A percentile compares a stretch with the other conserved stretches of the same genome.
phyloP scores from a whole-genome alignment of 2,888 invertebrate species.

The Ormyrus rosae region DNA sequence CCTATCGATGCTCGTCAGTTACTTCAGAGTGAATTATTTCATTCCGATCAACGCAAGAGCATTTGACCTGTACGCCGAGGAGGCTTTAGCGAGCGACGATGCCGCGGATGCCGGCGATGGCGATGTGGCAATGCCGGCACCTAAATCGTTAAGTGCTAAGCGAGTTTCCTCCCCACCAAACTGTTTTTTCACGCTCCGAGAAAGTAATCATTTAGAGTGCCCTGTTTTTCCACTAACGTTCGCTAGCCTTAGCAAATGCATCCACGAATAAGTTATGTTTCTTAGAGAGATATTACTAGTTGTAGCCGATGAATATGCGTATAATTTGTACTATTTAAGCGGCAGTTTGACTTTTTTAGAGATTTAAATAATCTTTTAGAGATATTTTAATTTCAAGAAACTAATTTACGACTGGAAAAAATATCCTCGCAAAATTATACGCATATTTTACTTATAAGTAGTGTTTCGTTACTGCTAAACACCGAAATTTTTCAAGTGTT shows the following conservation, averaged over 20 bases:
- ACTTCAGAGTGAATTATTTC: slow-evolving; percentile 75
- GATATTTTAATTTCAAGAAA: too few relatives aligned
- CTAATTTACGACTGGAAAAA: too few relatives aligned
- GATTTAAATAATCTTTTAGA: too few relatives aligned
- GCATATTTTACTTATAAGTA: too few relatives aligned
- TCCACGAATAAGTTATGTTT: not conserved
- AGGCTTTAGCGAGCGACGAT: not conserved
- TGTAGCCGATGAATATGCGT: too few relatives aligned
- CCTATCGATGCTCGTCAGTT: slow-evolving; percentile 80
- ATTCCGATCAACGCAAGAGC: slow-evolving; percentile 53
- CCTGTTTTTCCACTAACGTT: not conserved
- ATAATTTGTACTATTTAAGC: too few relatives aligned
- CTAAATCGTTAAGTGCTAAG: slow-evolving; percentile 65
- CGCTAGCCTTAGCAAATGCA: too few relatives aligned
- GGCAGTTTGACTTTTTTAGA: too few relatives aligned
- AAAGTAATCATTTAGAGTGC: slow-evolving; percentile 23
- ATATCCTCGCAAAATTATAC: too few relatives aligned
- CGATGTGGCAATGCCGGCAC: slow-evolving; percentile 44
- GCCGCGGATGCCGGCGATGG: slow-evolving; percentile 41
- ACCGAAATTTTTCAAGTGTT: too few relatives aligned
- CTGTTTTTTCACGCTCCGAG: not conserved
- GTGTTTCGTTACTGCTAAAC: too few relatives aligned
- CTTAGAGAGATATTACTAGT: not conserved
- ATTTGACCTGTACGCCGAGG: not conserved
- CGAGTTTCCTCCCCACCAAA: slow-evolving; percentile 39